Conservation (phyloP, 2,888 invertebrate species). For the Pseudococcus viburni region DNA sequence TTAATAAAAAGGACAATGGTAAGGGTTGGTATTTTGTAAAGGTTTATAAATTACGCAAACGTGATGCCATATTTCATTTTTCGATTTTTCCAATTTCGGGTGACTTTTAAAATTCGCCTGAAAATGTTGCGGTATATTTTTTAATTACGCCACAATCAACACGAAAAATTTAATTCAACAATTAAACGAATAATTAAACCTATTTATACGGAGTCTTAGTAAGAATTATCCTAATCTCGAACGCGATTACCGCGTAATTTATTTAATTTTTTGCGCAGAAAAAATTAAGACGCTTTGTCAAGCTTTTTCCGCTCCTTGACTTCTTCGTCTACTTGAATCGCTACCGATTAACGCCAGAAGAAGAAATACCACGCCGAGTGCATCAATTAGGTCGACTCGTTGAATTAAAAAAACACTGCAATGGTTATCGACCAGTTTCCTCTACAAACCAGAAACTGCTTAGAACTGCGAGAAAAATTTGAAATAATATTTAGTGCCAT, state of each 20-base stretch:
- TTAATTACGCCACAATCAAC: conserved; percentile 14
- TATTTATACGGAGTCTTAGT: not conserved
- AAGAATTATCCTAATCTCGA: conserved; percentile 6
- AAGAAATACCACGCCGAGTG: not conserved
- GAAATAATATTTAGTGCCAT: not conserved
- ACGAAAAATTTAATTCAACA: conserved; percentile 10
- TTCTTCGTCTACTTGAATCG: not conserved
- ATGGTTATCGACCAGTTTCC: conserved; percentile 2
- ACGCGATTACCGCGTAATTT: not conserved
- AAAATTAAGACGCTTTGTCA: conserved; percentile 25
- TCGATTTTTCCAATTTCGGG: not conserved
- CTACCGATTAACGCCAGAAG: conserved; percentile 1
- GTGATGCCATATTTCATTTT: not conserved
- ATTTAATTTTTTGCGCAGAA: conserved; percentile 27
- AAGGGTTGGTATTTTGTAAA: not conserved
- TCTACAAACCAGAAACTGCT: not conserved
- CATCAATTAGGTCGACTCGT: not conserved
- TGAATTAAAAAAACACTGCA: conserved; percentile 15
- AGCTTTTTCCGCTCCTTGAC: not conserved
- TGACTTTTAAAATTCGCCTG: not conserved
- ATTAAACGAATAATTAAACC: conserved; percentile 20
- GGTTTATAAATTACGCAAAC: not conserved
- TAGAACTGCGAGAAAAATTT: not conserved
- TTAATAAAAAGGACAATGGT: not conserved
- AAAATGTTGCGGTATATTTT: not conserved